phyloP scores from a whole-genome alignment of 2,797 vertebrate genomes.

The Gadopsis marmoratus region DNA sequence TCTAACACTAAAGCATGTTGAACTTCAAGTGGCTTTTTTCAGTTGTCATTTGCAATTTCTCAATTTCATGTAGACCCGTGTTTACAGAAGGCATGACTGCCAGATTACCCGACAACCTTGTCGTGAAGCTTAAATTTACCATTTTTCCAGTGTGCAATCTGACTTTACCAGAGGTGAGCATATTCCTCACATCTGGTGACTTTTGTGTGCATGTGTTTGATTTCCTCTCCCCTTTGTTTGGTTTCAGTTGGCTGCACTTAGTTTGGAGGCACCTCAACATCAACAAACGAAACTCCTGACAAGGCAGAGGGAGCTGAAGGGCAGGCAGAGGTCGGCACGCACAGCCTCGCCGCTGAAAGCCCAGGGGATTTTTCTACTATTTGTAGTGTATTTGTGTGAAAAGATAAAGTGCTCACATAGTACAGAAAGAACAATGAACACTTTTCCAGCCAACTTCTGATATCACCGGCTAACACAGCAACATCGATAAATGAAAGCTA shows the following conservation, averaged over 20 bases:
- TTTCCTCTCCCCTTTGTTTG: conserved; percentile 24
- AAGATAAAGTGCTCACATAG: conserved; percentile 44
- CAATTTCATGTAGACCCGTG: neutral
- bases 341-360: conserved; percentile 1
- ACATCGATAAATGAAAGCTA: conserved; percentile 13
- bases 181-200: conserved; percentile 28
- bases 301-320: conserved; percentile 41
- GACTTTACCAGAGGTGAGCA: neutral
- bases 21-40: neutral
- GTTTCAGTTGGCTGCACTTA: conserved; percentile 28
- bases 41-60: neutral
- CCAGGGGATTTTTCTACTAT: neutral
- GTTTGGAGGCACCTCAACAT: conserved; percentile 45
- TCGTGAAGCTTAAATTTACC: neutral
- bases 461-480: conserved; percentile 9
- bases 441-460: conserved; percentile 31
- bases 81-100: neutral
- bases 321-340: conserved; percentile 28
- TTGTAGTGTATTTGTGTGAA: conserved; percentile 22
- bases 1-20: neutral
- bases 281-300: conserved; percentile 51
- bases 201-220: conserved; percentile 6
- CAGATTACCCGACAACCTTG: neutral
- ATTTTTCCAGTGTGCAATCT: conserved; percentile 15
- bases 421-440: conserved; percentile 39